These are phyloP conservation scores for Nymphalis urticae DNA, from an alignment of 2,888 invertebrate genomes.

Conservation along the genomic window DNA sequence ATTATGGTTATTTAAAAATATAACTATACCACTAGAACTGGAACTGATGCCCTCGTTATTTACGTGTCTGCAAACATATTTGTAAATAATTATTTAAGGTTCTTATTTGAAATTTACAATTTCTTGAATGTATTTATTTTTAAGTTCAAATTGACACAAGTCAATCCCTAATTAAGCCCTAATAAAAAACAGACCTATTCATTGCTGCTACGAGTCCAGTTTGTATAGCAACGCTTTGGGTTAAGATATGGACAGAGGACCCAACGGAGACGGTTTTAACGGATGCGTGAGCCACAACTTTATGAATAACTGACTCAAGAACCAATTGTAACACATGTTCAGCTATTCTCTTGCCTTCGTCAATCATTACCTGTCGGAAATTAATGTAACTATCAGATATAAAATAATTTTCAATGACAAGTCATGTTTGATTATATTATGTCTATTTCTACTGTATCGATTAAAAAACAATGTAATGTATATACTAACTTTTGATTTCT, in stretches of 20 bases:
- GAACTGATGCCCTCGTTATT: neutral
- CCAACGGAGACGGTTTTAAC: neutral
- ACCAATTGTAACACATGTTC: slow-evolving; percentile 5
- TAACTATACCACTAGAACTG: neutral
- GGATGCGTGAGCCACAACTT: neutral
- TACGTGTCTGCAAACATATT: neutral
- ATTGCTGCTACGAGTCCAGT: neutral
- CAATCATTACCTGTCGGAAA: neutral
- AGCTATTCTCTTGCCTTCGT: slow-evolving; percentile 4
- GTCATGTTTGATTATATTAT: too few species aligned
- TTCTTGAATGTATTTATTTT: neutral
- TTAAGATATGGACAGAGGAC: neutral
- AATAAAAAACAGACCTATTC: neutral
- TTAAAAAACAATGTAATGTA: neutral
- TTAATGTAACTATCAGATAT: neutral
- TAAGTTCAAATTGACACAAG: neutral
- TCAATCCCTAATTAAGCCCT: neutral
- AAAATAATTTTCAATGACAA: too few species aligned
- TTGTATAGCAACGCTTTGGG: neutral
- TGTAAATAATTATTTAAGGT: neutral
- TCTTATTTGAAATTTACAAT: neutral
- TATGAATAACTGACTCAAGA: slow-evolving; percentile 4
- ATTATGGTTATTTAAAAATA: neutral
- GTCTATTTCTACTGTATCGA: too few species aligned
- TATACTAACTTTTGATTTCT: neutral